Evolutionary conservation across 1,140 invertebrate species (phyloP), one percentile per base, ranked within the genome.

Genomic region (Brachionus rubens): DNA sequence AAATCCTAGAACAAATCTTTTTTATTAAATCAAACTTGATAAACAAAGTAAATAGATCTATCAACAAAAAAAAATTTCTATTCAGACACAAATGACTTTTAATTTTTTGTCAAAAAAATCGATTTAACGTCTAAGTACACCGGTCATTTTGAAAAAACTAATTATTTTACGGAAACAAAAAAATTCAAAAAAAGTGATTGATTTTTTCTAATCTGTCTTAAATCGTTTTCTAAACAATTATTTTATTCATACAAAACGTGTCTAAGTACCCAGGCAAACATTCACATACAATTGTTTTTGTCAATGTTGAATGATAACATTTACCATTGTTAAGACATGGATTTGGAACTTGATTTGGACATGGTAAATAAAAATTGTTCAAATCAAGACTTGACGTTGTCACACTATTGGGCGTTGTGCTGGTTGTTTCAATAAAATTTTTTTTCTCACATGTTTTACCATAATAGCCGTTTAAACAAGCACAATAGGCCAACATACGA

Each of bases 251-350:
- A 10, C 54, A 59, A 36, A 59, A 59, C 30, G 54, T 59, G 19
- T 59, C 54, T 7, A 19, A 16, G 16, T 33, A 59, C 2, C 54
- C 54, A 33, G 54, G 54, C 19, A n/a, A 36, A 16, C 54, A 59
- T 59, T 59, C 54, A 16, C 54, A 59, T 6, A n/a, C 1, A 6
- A 59, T 59, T 12, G 54, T 59, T 59, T 21, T 59, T 3, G 54
- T 59, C 30, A 59, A 59, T 0, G 30, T 59, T 2, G 30, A 19
- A 33, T 59, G 36, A 59, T 33, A 59, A 16, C 54, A 59, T 33
- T 59, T 59, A 19, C 54, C 54, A n/a, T 10, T 19, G 19, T 59
- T 59, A 36, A 59, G 16, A 59, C 54, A 59, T n/a, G 54, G 54
- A 59, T 59, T 59, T 3, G 54, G 54, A 36, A 59, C 54, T 33